Percentiles rank a stretch among this genome's conserved stretches.
Evolutionary conservation across 2,797 vertebrate species (phyloP).

Genomic region (Smutsia gigantea): DNA sequence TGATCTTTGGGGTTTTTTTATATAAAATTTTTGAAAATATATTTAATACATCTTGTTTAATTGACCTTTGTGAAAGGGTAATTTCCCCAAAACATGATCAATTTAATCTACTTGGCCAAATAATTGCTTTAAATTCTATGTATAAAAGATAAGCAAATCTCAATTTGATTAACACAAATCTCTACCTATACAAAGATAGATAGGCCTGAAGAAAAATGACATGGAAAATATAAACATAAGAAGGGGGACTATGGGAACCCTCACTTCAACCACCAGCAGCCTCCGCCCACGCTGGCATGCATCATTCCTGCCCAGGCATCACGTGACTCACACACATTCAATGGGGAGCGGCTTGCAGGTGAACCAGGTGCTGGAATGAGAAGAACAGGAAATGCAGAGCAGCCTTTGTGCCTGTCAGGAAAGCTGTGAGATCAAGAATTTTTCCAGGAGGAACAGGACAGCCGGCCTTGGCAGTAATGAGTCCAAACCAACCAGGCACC

Average conservation of each 20-base stretch:
- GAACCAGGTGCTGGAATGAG: no score
- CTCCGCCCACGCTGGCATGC: rapidly evolving
- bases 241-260: no score
- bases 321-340: neutral
- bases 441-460: neutral
- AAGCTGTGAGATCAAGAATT: neutral
- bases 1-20: neutral
- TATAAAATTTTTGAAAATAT: neutral
- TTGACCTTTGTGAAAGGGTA: neutral
- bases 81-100: neutral
- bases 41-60: neutral
- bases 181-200: neutral
- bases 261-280: neutral
- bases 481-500: neutral
- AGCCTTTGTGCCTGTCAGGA: neutral
- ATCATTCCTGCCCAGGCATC: rapidly evolving
- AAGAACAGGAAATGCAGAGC: neutral
- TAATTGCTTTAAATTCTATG: neutral
- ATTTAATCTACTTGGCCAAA: neutral
- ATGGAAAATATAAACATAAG: neutral
- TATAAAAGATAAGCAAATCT: neutral
- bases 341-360: neutral
- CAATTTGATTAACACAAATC: neutral
- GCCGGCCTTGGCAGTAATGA: neutral
- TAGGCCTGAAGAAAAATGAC: neutral